These are phyloP conservation scores for Pardalotus punctatus DNA, from an alignment of 2,113 vertebrate genomes.

Conservation along the genomic window DNA sequence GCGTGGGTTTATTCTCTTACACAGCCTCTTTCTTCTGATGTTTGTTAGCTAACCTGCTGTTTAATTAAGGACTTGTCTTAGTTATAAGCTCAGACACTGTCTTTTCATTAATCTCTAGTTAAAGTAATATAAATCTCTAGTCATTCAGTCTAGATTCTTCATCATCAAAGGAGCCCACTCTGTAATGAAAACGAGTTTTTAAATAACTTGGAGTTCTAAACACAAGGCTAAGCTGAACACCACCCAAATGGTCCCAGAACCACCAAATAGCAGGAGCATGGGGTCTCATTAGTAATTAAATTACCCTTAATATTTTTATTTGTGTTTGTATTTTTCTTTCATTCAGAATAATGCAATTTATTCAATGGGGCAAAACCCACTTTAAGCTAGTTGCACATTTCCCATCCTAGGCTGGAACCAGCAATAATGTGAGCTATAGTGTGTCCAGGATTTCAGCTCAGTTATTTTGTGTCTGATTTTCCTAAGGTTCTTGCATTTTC, in stretches of 20 bases:
- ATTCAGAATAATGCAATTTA: background rate
- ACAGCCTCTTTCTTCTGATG: background rate
- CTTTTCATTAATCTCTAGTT: slow-evolving; percentile 25
- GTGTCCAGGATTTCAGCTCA: background rate
- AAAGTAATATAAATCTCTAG: background rate
- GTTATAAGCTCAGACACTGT: background rate
- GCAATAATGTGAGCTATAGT: rapidly evolving
- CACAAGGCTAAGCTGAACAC: background rate
- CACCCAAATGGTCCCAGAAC: background rate
- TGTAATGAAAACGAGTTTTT: slow-evolving; percentile 5
- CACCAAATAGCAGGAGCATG: background rate
- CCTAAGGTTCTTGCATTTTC: background rate
- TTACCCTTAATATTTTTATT: background rate
- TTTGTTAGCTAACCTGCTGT: slow-evolving; percentile 9
- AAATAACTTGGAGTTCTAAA: background rate
- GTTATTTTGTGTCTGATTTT: background rate
- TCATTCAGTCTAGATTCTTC: background rate
- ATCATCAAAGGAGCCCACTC: background rate
- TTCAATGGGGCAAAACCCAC: background rate
- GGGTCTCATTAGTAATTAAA: background rate
- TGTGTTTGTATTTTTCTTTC: background rate
- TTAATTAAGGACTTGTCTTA: slow-evolving; percentile 35
- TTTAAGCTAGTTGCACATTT: background rate
- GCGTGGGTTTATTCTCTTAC: background rate
- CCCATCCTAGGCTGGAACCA: background rate